phyloP scores from a whole-genome alignment of 2,797 vertebrate species.

The Neoniphon sammara region DNA sequence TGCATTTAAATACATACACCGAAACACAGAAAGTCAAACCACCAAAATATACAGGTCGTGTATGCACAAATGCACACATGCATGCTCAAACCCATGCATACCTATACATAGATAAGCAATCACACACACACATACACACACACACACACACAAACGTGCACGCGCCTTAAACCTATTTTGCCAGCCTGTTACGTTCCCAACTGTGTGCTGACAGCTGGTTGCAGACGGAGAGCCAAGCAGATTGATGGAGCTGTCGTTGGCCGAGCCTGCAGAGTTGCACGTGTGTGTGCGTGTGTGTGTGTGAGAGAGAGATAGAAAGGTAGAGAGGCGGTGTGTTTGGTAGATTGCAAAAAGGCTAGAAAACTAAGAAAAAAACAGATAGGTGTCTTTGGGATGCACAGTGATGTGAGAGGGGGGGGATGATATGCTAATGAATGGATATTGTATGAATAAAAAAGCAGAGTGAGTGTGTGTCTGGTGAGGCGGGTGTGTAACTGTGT shows the following conservation, averaged over 20 bases:
- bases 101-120: not conserved
- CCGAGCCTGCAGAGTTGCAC: slow-evolving; percentile 44
- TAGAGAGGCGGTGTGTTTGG: not conserved
- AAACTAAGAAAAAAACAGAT: slow-evolving; percentile 13
- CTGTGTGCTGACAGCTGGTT: slow-evolving; percentile 62
- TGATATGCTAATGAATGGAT: slow-evolving; percentile 49
- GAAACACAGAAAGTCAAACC: no score
- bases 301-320: slow-evolving; percentile 16
- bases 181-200: slow-evolving; percentile 55
- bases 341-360: slow-evolving; percentile 28
- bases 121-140: not conserved
- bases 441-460: slow-evolving; percentile 52
- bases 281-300: slow-evolving; percentile 24
- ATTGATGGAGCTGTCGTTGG: slow-evolving; percentile 69
- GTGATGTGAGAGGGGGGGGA: slow-evolving; percentile 15
- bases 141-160: slow-evolving; percentile 17
- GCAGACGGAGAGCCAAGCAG: slow-evolving; percentile 58
- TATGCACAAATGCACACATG: not conserved
- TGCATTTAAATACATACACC: not conserved
- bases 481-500: slow-evolving; percentile 9
- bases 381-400: slow-evolving; percentile 18
- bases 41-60: no score
- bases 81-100: no score
- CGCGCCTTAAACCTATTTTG: slow-evolving; percentile 30
- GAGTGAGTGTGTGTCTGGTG: slow-evolving; percentile 29